Evolutionary conservation across 2,797 vertebrate species (phyloP).

Genomic region (Neosilurus mollespiculum): DNA sequence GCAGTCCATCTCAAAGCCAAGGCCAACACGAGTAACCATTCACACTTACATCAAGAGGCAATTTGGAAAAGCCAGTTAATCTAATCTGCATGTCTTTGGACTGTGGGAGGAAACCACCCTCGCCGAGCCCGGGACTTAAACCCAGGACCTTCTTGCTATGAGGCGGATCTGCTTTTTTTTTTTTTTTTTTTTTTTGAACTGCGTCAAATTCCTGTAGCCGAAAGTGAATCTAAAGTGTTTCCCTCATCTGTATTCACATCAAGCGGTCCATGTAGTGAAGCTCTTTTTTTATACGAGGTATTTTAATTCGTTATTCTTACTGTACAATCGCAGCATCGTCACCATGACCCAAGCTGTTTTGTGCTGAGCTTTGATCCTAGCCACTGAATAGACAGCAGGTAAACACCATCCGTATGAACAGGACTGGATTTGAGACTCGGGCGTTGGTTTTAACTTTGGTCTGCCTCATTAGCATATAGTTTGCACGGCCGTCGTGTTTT

Average conservation of each 20-base stretch:
- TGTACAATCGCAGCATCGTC: neutral
- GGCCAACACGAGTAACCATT: no score
- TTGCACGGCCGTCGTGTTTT: neutral
- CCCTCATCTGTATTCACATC: neutral
- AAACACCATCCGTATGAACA: neutral
- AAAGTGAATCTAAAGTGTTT: neutral
- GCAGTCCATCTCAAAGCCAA: no score
- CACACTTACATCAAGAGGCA: no score
- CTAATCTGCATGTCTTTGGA: no score
- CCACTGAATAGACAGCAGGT: no score
- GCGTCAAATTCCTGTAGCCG: neutral
- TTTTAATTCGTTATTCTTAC: neutral
- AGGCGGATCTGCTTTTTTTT: no score
- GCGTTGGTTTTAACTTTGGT: neutral
- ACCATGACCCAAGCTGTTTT: neutral
- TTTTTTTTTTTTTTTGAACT: no score
- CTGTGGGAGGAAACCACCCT: no score
- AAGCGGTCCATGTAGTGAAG: neutral
- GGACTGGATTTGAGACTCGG: neutral
- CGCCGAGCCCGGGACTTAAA: no score
- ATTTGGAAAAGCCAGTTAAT: no score
- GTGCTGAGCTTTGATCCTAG: neutral
- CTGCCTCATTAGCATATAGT: neutral
- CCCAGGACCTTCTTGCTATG: no score
- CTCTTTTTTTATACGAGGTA: neutral